These are phyloP conservation scores for Amblyjoppa proteus DNA, from an alignment of 2,888 invertebrate species.

Conservation along the genomic window DNA sequence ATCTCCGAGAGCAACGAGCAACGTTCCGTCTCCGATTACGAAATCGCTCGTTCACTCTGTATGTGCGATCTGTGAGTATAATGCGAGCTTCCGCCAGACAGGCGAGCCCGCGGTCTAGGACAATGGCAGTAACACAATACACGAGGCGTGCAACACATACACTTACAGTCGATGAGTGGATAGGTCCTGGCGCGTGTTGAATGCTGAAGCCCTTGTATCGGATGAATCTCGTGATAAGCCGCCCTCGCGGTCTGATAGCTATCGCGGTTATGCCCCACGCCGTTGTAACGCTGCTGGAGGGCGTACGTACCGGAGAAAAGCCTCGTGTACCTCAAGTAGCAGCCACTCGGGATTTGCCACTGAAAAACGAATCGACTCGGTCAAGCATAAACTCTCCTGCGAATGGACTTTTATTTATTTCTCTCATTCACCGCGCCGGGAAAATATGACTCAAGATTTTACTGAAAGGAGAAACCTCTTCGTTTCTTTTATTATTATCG, in stretches of 20 bases:
- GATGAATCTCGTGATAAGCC: conserved; percentile 81
- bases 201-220: conserved; percentile 74
- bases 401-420: neutral
- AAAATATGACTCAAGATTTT: neutral
- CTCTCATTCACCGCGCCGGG: neutral
- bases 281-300: conserved; percentile 73
- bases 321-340: conserved; percentile 81
- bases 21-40: neutral
- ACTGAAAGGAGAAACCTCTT: neutral
- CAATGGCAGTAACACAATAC: conserved; percentile 28
- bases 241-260: conserved; percentile 76
- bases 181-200: conserved; percentile 67
- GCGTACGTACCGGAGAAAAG: conserved; percentile 81
- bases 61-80: neutral
- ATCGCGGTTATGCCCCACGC: conserved; percentile 73
- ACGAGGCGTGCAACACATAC: conserved; percentile 68
- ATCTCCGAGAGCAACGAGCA: neutral
- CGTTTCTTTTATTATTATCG: too few species aligned
- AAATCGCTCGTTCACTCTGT: neutral
- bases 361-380: conserved; percentile 61
- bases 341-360: conserved; percentile 82
- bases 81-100: neutral
- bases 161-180: conserved; percentile 80
- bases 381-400: conserved; percentile 18
- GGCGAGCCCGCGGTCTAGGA: neutral